Percentiles rank a stretch among this genome's conserved stretches.
Conservation (phyloP, 2,888 invertebrate species). For the Argynnis bischoffii region DNA sequence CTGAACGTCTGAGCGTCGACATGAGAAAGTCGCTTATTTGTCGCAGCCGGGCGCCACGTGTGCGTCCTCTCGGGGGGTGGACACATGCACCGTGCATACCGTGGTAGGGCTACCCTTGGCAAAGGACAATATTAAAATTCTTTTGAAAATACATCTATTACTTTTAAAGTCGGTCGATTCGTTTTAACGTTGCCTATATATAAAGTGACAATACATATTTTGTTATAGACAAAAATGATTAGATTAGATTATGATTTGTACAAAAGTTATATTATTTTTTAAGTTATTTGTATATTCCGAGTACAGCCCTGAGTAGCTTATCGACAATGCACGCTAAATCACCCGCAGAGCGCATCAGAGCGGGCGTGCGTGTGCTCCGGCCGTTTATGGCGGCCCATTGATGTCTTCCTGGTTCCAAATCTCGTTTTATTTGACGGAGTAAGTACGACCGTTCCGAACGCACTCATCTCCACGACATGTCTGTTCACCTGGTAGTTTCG, state of each 20-base stretch:
- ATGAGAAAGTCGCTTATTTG: slow-evolving; percentile 43
- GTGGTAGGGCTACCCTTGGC: slow-evolving; percentile 40
- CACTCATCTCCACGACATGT: slow-evolving; percentile 26
- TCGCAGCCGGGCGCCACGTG: slow-evolving; percentile 70
- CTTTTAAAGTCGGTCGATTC: too few relatives aligned
- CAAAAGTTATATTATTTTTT: too few relatives aligned
- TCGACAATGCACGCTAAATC: slow-evolving; percentile 68
- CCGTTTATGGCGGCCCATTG: slow-evolving; percentile 47
- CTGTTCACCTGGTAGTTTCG: slow-evolving; percentile 35
- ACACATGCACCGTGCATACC: slow-evolving; percentile 57
- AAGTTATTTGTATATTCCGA: slow-evolving; percentile 24
- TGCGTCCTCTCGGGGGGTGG: slow-evolving; percentile 60
- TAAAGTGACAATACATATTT: too few relatives aligned
- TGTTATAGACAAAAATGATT: too few relatives aligned
- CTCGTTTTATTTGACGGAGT: slow-evolving; percentile 39
- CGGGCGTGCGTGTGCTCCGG: slow-evolving; percentile 53
- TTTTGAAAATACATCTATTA: background rate
- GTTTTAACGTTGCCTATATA: too few relatives aligned
- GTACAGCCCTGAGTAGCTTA: slow-evolving; percentile 58
- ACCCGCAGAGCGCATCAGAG: slow-evolving; percentile 65
- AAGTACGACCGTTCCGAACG: too few relatives aligned
- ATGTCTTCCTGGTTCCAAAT: slow-evolving; percentile 50
- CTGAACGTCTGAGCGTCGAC: slow-evolving; percentile 23
- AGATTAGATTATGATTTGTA: too few relatives aligned
- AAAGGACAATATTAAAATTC: slow-evolving; percentile 12